These are phyloP conservation scores for Nylanderia fulva DNA, from an alignment of 1,140 invertebrate species.

Conservation along the genomic window DNA sequence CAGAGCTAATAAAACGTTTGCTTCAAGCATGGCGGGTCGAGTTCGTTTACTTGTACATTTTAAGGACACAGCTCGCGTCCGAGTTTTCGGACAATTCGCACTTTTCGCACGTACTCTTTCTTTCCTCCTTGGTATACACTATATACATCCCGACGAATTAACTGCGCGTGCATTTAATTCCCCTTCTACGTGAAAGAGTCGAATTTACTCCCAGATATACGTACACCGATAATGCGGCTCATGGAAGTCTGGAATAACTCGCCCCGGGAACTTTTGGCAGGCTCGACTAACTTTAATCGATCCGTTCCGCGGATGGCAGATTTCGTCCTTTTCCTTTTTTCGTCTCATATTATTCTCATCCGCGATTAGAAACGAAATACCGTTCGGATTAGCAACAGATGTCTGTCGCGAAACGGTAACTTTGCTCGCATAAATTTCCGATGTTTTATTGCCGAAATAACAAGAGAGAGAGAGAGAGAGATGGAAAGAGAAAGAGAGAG, in stretches of 20 bases:
- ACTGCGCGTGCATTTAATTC: conserved; percentile 16
- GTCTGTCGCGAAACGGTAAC: conserved; percentile 25
- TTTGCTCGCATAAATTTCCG: conserved; percentile 20
- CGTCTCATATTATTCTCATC: background rate
- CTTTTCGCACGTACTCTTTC: background rate
- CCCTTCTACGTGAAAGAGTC: background rate
- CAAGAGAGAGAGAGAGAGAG: conserved; percentile 3
- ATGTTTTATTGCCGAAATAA: background rate
- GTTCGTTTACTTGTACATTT: background rate
- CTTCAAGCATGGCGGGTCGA: background rate
- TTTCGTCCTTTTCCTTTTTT: background rate
- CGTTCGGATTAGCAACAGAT: conserved; percentile 54
- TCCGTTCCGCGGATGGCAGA: background rate
- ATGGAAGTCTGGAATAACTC: background rate
- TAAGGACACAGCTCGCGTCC: background rate
- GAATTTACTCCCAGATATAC: background rate
- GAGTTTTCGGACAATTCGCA: background rate
- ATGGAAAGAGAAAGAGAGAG: background rate
- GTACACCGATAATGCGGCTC: conserved; percentile 11
- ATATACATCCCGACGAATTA: background rate
- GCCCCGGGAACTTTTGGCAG: background rate
- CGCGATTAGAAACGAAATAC: conserved; percentile 33
- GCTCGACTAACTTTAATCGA: conserved; percentile 7
- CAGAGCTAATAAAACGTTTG: background rate
- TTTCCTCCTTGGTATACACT: too few species aligned